A percentile compares a stretch with the other conserved stretches of the same genome.
phyloP scores from a whole-genome alignment of 2,797 vertebrate species.

The Emys orbicularis region DNA sequence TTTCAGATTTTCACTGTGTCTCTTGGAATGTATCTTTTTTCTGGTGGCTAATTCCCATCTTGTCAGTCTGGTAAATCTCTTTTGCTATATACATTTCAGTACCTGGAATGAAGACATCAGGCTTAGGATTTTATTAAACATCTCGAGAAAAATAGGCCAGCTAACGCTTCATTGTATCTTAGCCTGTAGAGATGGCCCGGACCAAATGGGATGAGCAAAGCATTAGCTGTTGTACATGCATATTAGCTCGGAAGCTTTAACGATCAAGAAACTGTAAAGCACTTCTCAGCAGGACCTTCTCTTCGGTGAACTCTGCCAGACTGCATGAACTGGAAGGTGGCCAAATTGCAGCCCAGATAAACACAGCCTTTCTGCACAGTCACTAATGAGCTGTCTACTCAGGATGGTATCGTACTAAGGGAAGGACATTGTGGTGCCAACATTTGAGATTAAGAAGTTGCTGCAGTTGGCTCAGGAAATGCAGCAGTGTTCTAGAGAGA shows the following conservation, averaged over 20 bases:
- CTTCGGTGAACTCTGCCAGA: conserved; percentile 22
- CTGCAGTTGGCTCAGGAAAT: background rate
- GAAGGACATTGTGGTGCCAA: background rate
- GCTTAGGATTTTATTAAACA: background rate
- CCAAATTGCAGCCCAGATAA: background rate
- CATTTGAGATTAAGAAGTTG: background rate
- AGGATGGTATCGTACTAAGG: background rate
- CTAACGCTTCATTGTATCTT: background rate
- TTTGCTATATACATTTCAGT: background rate
- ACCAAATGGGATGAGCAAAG: background rate
- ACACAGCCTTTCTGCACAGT: conserved; percentile 13
- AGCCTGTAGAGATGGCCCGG: background rate
- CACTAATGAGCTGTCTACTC: conserved; percentile 5
- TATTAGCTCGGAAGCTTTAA: background rate
- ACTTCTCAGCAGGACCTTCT: conserved; percentile 38
- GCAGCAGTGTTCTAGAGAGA: background rate
- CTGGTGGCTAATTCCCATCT: background rate
- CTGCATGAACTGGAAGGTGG: conserved; percentile 4
- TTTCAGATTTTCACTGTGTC: background rate
- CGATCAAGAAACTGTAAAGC: background rate
- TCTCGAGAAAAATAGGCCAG: background rate
- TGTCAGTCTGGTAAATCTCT: conserved; percentile 4
- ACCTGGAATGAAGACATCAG: conserved; percentile 40
- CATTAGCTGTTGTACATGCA: background rate
- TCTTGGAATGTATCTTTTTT: background rate